These are phyloP conservation scores for Vanessa atalanta DNA, from an alignment of 1,140 invertebrate genomes.

Conservation along the genomic window DNA sequence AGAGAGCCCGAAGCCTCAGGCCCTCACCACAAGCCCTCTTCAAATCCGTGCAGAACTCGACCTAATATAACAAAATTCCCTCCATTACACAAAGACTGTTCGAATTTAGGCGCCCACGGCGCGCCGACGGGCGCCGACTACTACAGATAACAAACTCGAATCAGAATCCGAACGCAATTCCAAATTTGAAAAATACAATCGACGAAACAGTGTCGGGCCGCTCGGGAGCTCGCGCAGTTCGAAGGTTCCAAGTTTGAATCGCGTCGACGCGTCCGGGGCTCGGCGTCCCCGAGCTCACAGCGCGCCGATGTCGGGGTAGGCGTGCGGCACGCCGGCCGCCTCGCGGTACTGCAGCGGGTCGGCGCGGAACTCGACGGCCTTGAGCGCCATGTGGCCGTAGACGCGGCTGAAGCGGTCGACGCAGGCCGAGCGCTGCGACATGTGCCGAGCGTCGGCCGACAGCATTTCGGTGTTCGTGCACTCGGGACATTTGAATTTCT, in stretches of 20 bases:
- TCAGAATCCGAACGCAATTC: neutral
- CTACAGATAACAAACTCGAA: neutral
- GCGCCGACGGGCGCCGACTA: neutral
- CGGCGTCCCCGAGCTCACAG: conserved; percentile 80
- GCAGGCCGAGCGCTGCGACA: conserved; percentile 95
- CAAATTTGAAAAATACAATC: neutral
- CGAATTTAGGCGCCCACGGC: neutral
- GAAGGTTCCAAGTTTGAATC: neutral
- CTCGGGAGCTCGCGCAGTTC: neutral
- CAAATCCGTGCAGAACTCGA: neutral
- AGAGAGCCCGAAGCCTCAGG: neutral
- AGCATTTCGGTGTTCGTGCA: conserved; percentile 97
- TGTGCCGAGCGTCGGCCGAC: conserved; percentile 94
- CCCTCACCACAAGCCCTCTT: neutral
- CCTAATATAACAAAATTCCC: neutral
- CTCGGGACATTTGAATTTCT: conserved; percentile 98
- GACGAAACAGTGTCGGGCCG: neutral
- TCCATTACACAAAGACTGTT: neutral
- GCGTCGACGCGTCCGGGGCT: too few species aligned
- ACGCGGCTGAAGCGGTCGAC: conserved; percentile 92
- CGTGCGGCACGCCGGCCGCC: conserved; percentile 76
- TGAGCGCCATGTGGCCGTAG: conserved; percentile 94
- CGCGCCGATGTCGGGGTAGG: conserved; percentile 95
- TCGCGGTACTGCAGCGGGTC: conserved; percentile 97
- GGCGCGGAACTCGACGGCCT: conserved; percentile 94